Evolutionary conservation across 1,140 invertebrate species (phyloP).

Genomic region (Andricus grossulariae): DNA sequence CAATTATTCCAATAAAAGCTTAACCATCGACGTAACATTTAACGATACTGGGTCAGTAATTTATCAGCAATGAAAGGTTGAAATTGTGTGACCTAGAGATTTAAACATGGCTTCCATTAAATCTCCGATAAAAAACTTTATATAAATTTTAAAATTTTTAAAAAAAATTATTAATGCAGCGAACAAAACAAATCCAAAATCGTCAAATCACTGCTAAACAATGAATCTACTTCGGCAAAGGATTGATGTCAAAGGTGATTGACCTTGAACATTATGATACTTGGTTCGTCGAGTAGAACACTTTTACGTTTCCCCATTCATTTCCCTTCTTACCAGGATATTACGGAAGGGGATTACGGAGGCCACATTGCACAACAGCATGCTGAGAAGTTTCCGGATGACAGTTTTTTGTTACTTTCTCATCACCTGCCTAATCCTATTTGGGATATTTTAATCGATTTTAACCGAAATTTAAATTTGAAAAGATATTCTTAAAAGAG

Average conservation of each 20-base stretch:
- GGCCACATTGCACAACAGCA: background rate
- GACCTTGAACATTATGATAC: background rate
- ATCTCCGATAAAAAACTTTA: background rate
- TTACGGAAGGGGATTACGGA: background rate
- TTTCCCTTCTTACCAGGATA: background rate
- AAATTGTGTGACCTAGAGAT: background rate
- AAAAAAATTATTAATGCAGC: background rate
- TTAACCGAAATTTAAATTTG: too few relatives aligned
- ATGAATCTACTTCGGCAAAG: background rate
- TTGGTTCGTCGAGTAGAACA: background rate
- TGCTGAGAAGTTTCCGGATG: background rate
- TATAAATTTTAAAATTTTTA: too few relatives aligned
- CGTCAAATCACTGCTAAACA: background rate
- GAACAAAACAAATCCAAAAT: background rate
- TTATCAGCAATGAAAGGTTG: conserved; percentile 26
- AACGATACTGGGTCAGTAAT: conserved; percentile 23
- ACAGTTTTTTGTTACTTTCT: background rate
- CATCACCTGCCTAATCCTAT: background rate
- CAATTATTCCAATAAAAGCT: conserved; percentile 5
- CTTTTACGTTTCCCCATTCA: conserved; percentile 6
- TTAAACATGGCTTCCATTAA: background rate
- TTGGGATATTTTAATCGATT: too few relatives aligned
- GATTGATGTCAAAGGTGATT: background rate
- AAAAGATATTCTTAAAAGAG: too few relatives aligned
- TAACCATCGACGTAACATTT: background rate